Percentiles rank a stretch among this genome's conserved stretches.
Conservation (phyloP, 2,888 invertebrate species). For the Fragum fragum region DNA sequence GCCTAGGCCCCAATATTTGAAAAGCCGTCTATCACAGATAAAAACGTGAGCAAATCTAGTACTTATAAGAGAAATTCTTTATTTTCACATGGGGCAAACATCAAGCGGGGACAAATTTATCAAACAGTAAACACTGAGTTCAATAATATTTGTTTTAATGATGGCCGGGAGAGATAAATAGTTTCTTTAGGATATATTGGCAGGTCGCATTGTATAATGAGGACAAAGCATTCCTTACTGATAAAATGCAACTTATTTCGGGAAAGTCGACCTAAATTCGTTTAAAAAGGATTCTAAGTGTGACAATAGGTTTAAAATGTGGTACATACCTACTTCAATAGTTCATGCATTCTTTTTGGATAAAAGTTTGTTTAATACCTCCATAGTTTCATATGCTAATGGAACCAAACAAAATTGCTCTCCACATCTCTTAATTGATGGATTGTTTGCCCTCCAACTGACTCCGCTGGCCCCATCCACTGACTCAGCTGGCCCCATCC, state of each 20-base stretch:
- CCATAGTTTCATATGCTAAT: too few species aligned
- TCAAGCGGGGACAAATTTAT: background rate
- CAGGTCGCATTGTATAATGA: background rate
- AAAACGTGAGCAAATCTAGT: background rate
- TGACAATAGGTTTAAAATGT: too few species aligned
- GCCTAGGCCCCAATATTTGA: background rate
- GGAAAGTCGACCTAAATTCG: too few species aligned
- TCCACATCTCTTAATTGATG: too few species aligned
- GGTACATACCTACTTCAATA: too few species aligned
- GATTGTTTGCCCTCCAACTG: too few species aligned
- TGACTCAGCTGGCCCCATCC: too few species aligned
- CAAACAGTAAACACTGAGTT: slow-evolving; percentile 1
- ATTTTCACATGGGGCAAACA: background rate
- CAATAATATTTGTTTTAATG: slow-evolving; percentile 26
- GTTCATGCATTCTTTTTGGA: too few species aligned
- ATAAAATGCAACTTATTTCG: background rate
- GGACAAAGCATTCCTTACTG: background rate
- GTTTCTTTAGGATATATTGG: background rate
- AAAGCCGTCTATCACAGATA: background rate
- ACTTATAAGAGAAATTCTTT: background rate
- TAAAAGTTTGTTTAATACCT: too few species aligned
- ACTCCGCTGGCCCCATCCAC: too few species aligned
- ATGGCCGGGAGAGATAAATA: background rate
- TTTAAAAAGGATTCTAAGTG: too few species aligned
- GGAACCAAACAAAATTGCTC: too few species aligned